Evolutionary conservation across 2,113 vertebrate species (phyloP).

Genomic region (Vombatus ursinus): DNA sequence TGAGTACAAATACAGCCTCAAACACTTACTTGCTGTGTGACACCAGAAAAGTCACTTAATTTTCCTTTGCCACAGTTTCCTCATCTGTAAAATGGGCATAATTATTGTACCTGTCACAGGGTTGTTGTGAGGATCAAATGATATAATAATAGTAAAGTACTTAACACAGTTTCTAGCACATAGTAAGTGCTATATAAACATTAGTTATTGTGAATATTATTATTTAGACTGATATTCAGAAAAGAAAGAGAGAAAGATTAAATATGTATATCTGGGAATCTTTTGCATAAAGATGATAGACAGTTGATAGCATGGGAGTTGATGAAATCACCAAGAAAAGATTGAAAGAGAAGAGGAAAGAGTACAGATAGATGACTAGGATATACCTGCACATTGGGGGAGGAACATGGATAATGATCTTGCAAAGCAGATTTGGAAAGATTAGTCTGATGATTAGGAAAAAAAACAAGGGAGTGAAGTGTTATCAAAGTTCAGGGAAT

Average conservation of each 20-base stretch:
- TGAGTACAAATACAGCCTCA: background rate
- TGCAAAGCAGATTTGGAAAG: background rate
- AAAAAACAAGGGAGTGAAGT: background rate
- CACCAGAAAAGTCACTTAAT: background rate
- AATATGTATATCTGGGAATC: background rate
- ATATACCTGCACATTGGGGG: background rate
- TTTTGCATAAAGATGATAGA: background rate
- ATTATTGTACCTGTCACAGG: background rate
- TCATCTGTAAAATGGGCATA: background rate
- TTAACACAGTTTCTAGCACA: background rate
- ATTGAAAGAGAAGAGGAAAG: background rate
- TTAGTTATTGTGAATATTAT: background rate
- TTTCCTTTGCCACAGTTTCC: background rate
- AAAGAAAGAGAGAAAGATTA: background rate
- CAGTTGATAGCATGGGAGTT: background rate
- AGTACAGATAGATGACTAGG: background rate
- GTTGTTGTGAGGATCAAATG: background rate
- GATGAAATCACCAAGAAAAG: background rate
- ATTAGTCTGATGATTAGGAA: background rate
- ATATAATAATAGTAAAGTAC: background rate
- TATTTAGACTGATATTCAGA: background rate
- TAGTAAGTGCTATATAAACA: background rate
- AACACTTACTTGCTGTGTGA: background rate
- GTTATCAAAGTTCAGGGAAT: background rate
- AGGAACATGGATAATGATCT: background rate